Evolutionary conservation across 2,888 invertebrate species (phyloP).

Genomic region (Eupithecia inturbata): DNA sequence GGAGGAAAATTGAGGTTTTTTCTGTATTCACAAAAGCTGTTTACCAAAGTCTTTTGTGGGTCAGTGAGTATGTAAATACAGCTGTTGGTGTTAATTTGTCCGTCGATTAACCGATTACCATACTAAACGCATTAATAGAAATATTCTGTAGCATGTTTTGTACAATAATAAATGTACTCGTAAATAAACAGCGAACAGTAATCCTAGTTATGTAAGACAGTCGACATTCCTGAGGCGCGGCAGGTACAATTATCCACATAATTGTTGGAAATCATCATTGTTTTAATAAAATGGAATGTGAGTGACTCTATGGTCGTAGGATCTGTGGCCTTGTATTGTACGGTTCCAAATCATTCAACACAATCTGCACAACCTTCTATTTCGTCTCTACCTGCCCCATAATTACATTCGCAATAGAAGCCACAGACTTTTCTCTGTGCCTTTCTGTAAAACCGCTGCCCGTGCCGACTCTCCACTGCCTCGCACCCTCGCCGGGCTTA

Average conservation of each 20-base stretch:
- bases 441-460: no score
- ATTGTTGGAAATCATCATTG: slow-evolving; percentile 27
- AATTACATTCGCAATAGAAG: no score
- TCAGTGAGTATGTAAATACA: slow-evolving; percentile 21
- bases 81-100: slow-evolving; percentile 27
- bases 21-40: not conserved
- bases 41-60: slow-evolving; percentile 1
- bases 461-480: no score
- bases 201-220: slow-evolving; percentile 34
- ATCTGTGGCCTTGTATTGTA: not conserved
- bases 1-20: not conserved
- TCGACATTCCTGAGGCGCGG: slow-evolving; percentile 37
- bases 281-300: slow-evolving; percentile 9
- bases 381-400: no score
- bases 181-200: slow-evolving; percentile 26
- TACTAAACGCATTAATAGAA: slow-evolving; percentile 27
- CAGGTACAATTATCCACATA: slow-evolving; percentile 35
- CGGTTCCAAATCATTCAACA: no score
- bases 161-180: slow-evolving; percentile 26
- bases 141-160: slow-evolving; percentile 19
- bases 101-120: slow-evolving; percentile 28
- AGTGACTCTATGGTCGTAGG: not conserved
- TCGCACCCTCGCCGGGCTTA: no score
- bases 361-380: no score
- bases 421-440: no score